Base-by-base conservation (phyloP, 2,113 vertebrate species). In the Entomyzon cyanotis region DNA sequence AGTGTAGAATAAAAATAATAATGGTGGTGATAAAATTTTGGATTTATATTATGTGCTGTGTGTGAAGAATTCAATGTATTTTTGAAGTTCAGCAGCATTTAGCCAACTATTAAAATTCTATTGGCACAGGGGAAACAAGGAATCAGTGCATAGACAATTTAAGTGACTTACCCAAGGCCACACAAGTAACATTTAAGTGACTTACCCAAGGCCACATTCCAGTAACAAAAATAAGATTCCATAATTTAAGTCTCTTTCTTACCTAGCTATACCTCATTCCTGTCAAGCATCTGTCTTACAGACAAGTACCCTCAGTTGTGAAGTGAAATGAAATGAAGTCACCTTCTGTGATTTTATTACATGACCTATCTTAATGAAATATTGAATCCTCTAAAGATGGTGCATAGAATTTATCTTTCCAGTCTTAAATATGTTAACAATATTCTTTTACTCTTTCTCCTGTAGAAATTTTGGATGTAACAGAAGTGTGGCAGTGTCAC, bases 311-410 rank as follows among this genome's bases (percentile, higher is more conserved):
- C 44, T 81, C 78, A 52, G 53, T 12, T 41, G 68, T 75, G 76
- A 81, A 84, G 41, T 70, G 50, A 93, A 93, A 88, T 74, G 55
- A 74, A 95, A 94, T 84, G 15, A 91, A 96, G 82, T 95, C 76
- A 84, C 87, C 76, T 94, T 93, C 39, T 64, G 37, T 75, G 60
- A 71, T 96, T 93, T 93, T 95, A 71, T 94, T 94, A 92, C 68
- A 64, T 92, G 83, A 78, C 47, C 68, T 90, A 76, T 60, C 92
- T 75, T 86, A 50, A 44, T 83, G 90, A 93, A 95, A 95, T 93
- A 94, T 70, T 73, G 44, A 90, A 81, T 89, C 9, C 22, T 68
- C 44, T 78, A 60, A 92, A 84, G 35, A 71, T 31, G 50, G 59
- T 84, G 10, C n/a, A 44, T 8, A 70, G 59, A 74, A 88, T 90